Percentiles rank a stretch among this genome's conserved stretches.
Evolutionary conservation across 2,797 vertebrate species (phyloP).

Genomic region (Ctenopoma kingsleyae): DNA sequence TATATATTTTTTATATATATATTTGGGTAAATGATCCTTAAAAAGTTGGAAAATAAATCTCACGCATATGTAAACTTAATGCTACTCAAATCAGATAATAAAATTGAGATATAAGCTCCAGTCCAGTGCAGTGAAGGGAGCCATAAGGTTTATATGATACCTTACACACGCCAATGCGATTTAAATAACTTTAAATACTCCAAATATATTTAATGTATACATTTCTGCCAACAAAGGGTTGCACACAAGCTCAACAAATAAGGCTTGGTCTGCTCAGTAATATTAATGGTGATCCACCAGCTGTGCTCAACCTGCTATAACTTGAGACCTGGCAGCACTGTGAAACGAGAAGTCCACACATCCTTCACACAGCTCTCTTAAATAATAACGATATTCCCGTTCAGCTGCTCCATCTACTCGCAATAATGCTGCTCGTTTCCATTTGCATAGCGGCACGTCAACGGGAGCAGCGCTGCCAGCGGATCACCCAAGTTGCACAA

Average conservation of each 20-base stretch:
- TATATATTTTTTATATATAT: too few relatives aligned
- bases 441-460: conserved; percentile 53
- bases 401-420: conserved; percentile 11
- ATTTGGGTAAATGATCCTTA: background rate
- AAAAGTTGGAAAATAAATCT: background rate
- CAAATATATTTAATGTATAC: background rate
- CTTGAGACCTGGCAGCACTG: conserved; percentile 9
- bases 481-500: conserved; percentile 75
- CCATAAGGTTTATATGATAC: background rate
- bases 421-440: conserved; percentile 20
- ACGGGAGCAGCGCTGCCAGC: conserved; percentile 52
- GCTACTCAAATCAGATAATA: background rate
- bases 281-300: background rate
- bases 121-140: background rate
- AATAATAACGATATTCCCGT: conserved; percentile 3
- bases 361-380: background rate
- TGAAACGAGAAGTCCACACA: background rate
- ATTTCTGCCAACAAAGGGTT: conserved; percentile 16
- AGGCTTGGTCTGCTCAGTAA: conserved; percentile 11
- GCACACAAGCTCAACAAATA: conserved; percentile 15
- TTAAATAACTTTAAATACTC: conserved; percentile 14
- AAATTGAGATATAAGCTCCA: background rate
- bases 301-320: conserved; percentile 12
- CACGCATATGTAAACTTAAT: background rate
- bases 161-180: background rate